Base-by-base conservation (phyloP, 2,888 invertebrate species). In the Parnassius mnemosyne region DNA sequence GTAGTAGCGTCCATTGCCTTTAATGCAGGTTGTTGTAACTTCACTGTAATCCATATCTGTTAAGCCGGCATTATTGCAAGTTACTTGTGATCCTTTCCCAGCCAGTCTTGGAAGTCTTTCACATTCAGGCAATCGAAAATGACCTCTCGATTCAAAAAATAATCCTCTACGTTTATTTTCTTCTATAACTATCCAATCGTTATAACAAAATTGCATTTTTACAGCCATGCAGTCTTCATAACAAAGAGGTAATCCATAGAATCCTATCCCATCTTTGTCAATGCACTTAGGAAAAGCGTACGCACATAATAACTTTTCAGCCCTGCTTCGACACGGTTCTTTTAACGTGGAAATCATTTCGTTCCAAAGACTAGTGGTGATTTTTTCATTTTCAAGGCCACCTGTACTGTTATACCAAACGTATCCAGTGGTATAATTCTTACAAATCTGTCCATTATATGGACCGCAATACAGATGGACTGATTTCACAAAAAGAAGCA, bases 191-290 rank as follows among this genome's bases (percentile, higher is more conserved):
- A 96, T 96, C 98, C 98, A 98, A 80, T 98, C 97, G 78, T 96
- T 96, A 83, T 96, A 97, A 85, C 98, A 99, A 86, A 97, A 97
- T 77, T 97, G 94, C 82, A 96, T 94, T 80, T 95, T 95, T 41
- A 97, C 96, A 60, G 98, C 98, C 80, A 96, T 94, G 81, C 98
- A 99, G 81, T 98, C 98, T 92, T 98, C 98, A 78, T 96, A 96
- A 85, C 98, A 98, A 7, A 98, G 89, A 5, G 97, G 97, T 64
- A 97, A 90, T 58, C 94, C 94, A 66, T 72, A 80, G 67, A 93
- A 92, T 3, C 95, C 94, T 64, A 93, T 93, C 57, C 94, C 94
- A 73, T 92, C 91, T 76, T 94, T 93, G 73, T 94, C 87, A 65
- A 95, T 92, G 78, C 97, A 98, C 77, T 95, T 95, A 3, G 98